Evolutionary conservation across 1,140 invertebrate species (phyloP).

Genomic region (Drosophila suzukii): DNA sequence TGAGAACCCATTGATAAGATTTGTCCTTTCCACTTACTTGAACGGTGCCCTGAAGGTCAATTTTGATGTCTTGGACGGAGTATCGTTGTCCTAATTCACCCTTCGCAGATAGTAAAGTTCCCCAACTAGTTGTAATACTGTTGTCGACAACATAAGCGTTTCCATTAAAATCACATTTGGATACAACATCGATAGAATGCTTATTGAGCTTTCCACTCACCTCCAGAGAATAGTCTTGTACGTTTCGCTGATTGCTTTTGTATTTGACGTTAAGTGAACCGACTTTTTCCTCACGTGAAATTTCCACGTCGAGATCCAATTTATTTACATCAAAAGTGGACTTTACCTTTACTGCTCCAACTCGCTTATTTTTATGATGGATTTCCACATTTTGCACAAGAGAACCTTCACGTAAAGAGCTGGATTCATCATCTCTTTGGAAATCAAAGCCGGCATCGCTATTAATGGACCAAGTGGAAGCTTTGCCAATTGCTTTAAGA

Average conservation of each 20-base stretch:
- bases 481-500: slow-evolving; percentile 50
- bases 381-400: slow-evolving; percentile 40
- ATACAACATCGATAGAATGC: slow-evolving; percentile 60
- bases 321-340: slow-evolving; percentile 49
- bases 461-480: slow-evolving; percentile 39
- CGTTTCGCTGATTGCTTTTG: slow-evolving; percentile 55
- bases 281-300: slow-evolving; percentile 48
- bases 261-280: slow-evolving; percentile 61
- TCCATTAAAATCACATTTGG: slow-evolving; percentile 57
- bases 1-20: slow-evolving; percentile 60
- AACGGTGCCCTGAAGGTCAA: slow-evolving; percentile 63
- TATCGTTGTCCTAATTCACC: slow-evolving; percentile 72
- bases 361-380: slow-evolving; percentile 50
- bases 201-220: slow-evolving; percentile 66
- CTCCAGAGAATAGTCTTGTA: slow-evolving; percentile 77
- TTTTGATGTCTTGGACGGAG: slow-evolving; percentile 57
- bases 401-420: slow-evolving; percentile 38
- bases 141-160: slow-evolving; percentile 66
- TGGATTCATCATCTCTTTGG: slow-evolving; percentile 25
- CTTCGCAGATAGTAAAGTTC: slow-evolving; percentile 58
- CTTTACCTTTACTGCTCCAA: slow-evolving; percentile 41
- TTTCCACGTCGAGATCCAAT: slow-evolving; percentile 49
- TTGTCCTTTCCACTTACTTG: slow-evolving; percentile 66
- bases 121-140: slow-evolving; percentile 66
- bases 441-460: slow-evolving; percentile 38